Conservation (phyloP, 2,113 vertebrate genomes). For the Ctenodactylus gundi region DNA sequence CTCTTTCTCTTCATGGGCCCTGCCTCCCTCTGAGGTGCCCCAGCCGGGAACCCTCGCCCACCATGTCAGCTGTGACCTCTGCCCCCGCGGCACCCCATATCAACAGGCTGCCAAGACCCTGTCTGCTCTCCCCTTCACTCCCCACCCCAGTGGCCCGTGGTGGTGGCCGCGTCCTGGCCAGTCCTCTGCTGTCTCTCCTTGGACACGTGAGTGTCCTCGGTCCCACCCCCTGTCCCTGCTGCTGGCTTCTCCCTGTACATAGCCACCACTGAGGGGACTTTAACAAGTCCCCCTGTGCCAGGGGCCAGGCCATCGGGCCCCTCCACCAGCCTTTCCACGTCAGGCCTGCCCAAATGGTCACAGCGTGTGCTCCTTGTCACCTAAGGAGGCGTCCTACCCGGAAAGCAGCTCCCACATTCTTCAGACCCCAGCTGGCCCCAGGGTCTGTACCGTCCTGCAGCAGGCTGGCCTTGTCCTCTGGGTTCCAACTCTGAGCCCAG, state of each 20-base stretch:
- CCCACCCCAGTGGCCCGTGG: rapidly evolving
- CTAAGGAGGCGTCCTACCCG: not conserved
- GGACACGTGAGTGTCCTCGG: not conserved
- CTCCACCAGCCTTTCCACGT: rapidly evolving
- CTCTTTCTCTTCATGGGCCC: no score
- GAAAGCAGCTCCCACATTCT: not conserved
- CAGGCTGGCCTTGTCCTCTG: not conserved
- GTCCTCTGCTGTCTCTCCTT: not conserved
- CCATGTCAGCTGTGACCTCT: not conserved
- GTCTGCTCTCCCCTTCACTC: rapidly evolving
- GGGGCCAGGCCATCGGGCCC: not conserved
- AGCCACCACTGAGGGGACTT: not conserved
- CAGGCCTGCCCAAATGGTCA: no score
- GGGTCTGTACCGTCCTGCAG: not conserved
- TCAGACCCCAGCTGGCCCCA: not conserved
- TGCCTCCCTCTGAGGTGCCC: no score
- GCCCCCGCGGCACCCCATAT: not conserved
- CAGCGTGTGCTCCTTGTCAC: no score
- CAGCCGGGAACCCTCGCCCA: not conserved
- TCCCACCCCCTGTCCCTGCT: not conserved
- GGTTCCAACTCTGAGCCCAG: no score
- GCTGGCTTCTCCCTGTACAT: rapidly evolving
- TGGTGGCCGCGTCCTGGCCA: not conserved
- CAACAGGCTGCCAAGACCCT: not conserved
- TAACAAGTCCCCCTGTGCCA: not conserved